Base-by-base conservation (phyloP, 2,888 invertebrate species). In the Nymphalis c-album region DNA sequence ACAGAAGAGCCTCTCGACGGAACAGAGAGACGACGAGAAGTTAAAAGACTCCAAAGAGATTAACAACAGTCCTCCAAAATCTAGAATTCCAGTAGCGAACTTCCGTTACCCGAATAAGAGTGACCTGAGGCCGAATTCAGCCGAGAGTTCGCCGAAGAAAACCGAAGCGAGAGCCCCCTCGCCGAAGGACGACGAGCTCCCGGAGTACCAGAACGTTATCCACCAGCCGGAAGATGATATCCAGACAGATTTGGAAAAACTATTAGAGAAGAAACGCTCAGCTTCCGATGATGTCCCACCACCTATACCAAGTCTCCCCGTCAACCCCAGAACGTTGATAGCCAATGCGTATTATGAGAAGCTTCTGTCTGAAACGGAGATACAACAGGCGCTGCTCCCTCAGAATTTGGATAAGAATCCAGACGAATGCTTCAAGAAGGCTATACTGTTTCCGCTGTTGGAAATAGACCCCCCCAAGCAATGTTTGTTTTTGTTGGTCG, bases 371-470 rank as follows among this genome's bases (percentile, higher is more conserved):
- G 97, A 97, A 78, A 94, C 96, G 0, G 97, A 97, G 73, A 96
- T 98, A 60, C 96, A 96, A 74, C 95, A 96, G 74, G 96, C 96
- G 0, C 88, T 98, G 47, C 93, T 95, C 47, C 96, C 97, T 0
- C 96, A 96, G 69, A 96, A 96, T 73, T 94, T 97, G 76, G 97
- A 98, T 78, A 94, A 95, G 77, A 96, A 97, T 80, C 98, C 98
- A 0, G 98, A 98, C 78, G 97, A 98, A 78, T 97, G 98, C 64
- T 96, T 98, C 81, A 97, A 97, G 80, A 95, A 96, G 79, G 97
- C 97, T 0, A 91, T 98, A 0, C 88, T 98, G 20, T 96, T 97
- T 78, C 98, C 98, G 0, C 90, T 99, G 40, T 86, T 97, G 53
- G 97, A 97, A 82, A 94, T 98, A 8, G 96, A 96, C 68, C 96